These are phyloP conservation scores for Chrysina gloriosa DNA, from an alignment of 2,888 invertebrate genomes.

Conservation along the genomic window DNA sequence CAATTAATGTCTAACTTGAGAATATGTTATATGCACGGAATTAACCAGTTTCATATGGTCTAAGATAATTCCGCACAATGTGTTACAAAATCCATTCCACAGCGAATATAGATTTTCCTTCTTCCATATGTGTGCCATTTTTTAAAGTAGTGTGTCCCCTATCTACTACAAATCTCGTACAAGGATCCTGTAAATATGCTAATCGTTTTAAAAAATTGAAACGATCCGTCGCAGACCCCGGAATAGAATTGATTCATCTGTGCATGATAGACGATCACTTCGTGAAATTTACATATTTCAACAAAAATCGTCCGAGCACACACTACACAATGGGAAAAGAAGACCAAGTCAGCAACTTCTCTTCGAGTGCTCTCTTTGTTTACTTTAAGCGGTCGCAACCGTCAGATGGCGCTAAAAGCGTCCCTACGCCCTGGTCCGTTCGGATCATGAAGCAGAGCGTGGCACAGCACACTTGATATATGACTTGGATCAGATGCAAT, in stretches of 20 bases:
- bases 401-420: slow-evolving; percentile 44
- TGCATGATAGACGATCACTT: slow-evolving; percentile 59
- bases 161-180: background rate
- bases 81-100: no score
- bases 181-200: slow-evolving; percentile 38
- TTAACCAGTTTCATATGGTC: no score
- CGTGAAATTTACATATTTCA: slow-evolving; percentile 64
- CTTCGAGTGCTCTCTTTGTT: slow-evolving; percentile 54
- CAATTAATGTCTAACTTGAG: slow-evolving; percentile 4
- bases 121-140: no score
- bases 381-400: slow-evolving; percentile 47
- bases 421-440: slow-evolving; percentile 34
- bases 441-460: slow-evolving; percentile 37
- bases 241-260: slow-evolving; percentile 51
- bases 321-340: slow-evolving; percentile 41
- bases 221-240: slow-evolving; percentile 28
- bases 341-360: slow-evolving; percentile 55
- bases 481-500: slow-evolving; percentile 46
- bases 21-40: slow-evolving; percentile 12
- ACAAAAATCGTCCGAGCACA: slow-evolving; percentile 59
- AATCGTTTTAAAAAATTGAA: slow-evolving; percentile 42
- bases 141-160: no score
- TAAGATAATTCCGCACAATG: no score
- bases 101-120: no score
- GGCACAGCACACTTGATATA: slow-evolving; percentile 45